phyloP scores from a whole-genome alignment of 2,888 invertebrate species.

The Dendrolimus pini region DNA sequence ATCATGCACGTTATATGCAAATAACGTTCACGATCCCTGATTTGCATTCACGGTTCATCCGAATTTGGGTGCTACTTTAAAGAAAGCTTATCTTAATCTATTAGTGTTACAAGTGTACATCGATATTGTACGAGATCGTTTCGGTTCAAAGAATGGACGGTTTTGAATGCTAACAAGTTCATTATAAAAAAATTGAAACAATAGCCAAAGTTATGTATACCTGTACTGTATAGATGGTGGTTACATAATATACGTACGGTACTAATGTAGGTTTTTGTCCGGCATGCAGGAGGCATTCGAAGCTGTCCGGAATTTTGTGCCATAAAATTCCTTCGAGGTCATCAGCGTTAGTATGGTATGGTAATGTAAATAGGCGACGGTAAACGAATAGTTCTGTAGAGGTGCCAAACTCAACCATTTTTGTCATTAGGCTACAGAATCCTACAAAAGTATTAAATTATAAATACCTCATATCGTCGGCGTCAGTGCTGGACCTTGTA shows the following conservation, averaged over 20 bases:
- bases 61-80: slow-evolving; percentile 5
- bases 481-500: too few relatives aligned
- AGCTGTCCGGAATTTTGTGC: too few relatives aligned
- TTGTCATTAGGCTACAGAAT: too few relatives aligned
- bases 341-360: too few relatives aligned
- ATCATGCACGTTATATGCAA: slow-evolving; percentile 13
- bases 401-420: too few relatives aligned
- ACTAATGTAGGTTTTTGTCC: too few relatives aligned
- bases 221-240: neutral
- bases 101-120: neutral
- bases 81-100: slow-evolving; percentile 5
- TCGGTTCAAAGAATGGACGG: slow-evolving; percentile 16
- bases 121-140: slow-evolving; percentile 5
- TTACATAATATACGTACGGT: neutral
- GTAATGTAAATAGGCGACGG: too few relatives aligned
- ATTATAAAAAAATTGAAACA: neutral
- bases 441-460: too few relatives aligned
- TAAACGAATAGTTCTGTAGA: too few relatives aligned
- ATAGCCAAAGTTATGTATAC: neutral
- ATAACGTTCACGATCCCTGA: slow-evolving; percentile 16
- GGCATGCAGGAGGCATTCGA: too few relatives aligned
- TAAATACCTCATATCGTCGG: too few relatives aligned
- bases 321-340: too few relatives aligned
- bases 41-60: slow-evolving; percentile 13
- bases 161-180: slow-evolving; percentile 11